phyloP scores from a whole-genome alignment of 2,888 invertebrate genomes.

The Unio delphinus region DNA sequence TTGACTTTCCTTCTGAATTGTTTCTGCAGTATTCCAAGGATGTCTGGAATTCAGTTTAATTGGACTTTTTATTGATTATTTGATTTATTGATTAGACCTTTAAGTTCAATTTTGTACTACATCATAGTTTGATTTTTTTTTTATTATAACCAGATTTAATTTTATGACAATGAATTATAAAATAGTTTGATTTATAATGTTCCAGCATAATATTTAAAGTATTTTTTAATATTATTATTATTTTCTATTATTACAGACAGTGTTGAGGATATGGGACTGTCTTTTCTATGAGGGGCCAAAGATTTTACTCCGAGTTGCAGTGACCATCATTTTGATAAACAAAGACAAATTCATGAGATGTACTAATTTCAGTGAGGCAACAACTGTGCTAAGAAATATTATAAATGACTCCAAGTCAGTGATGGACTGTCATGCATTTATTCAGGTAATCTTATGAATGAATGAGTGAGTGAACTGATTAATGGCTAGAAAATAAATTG shows the following conservation, averaged over 20 bases:
- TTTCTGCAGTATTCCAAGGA: too few relatives aligned
- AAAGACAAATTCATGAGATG: conserved; percentile 79
- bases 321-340: conserved; percentile 81
- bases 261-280: conserved; percentile 95
- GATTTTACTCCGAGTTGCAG: conserved; percentile 89
- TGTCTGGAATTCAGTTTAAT: too few relatives aligned
- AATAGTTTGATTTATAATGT: too few relatives aligned
- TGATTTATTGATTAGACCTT: too few relatives aligned
- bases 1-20: too few relatives aligned
- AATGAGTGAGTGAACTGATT: not conserved
- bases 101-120: too few relatives aligned
- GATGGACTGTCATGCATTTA: conserved; percentile 89
- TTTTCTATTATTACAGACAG: conserved; percentile 77
- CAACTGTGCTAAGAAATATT: conserved; percentile 87
- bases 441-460: conserved; percentile 78
- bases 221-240: not conserved
- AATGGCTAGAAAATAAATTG: not conserved
- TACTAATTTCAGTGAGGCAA: conserved; percentile 85
- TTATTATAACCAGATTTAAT: too few relatives aligned
- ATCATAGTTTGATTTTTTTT: too few relatives aligned
- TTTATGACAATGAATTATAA: too few relatives aligned
- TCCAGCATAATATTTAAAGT: too few relatives aligned
- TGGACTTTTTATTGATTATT: too few relatives aligned
- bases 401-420: conserved; percentile 82
- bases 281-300: conserved; percentile 95